phyloP scores from a whole-genome alignment of 30 jellyfish, hydroid and myxozoan species.

The Haliclystus octoradiatus region DNA sequence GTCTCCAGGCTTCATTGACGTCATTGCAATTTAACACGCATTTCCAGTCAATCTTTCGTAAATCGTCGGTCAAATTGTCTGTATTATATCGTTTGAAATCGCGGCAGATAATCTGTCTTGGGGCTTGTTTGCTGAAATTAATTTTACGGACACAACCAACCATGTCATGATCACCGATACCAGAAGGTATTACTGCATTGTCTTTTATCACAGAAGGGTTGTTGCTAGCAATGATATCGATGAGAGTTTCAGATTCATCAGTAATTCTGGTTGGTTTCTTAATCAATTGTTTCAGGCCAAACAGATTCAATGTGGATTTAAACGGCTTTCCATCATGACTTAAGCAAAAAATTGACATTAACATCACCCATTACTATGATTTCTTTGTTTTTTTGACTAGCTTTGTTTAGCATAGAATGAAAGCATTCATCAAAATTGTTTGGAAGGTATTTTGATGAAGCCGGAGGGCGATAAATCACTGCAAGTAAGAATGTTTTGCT shows the following conservation, averaged over 20 bases:
- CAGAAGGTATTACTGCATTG: too few species aligned
- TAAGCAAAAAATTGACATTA: conserved; percentile 23
- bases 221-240: too few species aligned
- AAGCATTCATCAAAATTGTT: conserved; percentile 8
- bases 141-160: not conserved
- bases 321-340: conserved; percentile 23
- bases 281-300: conserved; percentile 43
- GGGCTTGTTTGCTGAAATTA: not conserved
- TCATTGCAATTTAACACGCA: conserved; percentile 24
- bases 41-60: conserved; percentile 48
- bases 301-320: conserved; percentile 21
- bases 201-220: too few species aligned
- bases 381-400: conserved; percentile 31
- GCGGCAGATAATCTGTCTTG: conserved; percentile 20
- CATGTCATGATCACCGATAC: too few species aligned
- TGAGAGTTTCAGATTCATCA: too few species aligned
- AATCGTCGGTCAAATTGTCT: conserved; percentile 38
- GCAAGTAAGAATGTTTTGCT: conserved; percentile 16
- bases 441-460: conserved; percentile 22
- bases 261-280: conserved; percentile 47
- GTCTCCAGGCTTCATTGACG: conserved; percentile 50
- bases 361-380: conserved; percentile 30
- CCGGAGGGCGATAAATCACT: conserved; percentile 39
- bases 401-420: too few species aligned
- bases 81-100: conserved; percentile 35